Percentiles rank a stretch among this genome's conserved stretches.
phyloP scores from a whole-genome alignment of 2,113 vertebrate species.

The Sapajus apella region DNA sequence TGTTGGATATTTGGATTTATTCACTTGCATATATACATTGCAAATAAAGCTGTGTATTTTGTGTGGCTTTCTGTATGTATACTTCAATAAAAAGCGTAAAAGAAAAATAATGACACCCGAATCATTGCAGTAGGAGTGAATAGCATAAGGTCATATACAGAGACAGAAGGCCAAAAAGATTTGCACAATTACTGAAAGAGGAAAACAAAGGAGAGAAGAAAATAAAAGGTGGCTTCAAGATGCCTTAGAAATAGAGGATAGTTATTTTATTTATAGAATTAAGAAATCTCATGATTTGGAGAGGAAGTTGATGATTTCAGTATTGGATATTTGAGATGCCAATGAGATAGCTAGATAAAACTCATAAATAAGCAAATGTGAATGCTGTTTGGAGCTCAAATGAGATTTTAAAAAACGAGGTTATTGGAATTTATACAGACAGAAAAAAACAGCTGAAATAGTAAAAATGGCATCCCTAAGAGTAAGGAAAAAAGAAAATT shows the following conservation, averaged over 20 bases:
- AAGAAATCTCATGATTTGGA: background rate
- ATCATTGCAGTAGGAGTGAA: background rate
- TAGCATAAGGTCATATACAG: background rate
- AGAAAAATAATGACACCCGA: background rate
- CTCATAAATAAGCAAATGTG: background rate
- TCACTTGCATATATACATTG: background rate
- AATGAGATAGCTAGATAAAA: background rate
- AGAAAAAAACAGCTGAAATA: background rate
- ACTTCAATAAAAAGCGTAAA: background rate
- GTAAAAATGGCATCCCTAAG: background rate
- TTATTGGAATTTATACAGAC: background rate
- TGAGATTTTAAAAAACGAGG: background rate
- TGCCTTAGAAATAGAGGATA: background rate
- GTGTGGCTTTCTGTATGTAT: background rate
- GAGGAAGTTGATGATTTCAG: background rate
- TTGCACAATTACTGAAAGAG: background rate
- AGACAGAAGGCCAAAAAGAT: background rate
- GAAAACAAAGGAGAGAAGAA: background rate
- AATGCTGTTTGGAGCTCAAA: background rate
- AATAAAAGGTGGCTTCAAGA: conserved; percentile 7
- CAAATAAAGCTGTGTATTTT: background rate
- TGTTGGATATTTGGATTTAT: background rate
- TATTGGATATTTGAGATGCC: conserved; percentile 1
- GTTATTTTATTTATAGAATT: background rate
- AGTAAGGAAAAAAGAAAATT: background rate